Base-by-base conservation (phyloP, 2,888 invertebrate genomes). In the Habroteleia sp. region DNA sequence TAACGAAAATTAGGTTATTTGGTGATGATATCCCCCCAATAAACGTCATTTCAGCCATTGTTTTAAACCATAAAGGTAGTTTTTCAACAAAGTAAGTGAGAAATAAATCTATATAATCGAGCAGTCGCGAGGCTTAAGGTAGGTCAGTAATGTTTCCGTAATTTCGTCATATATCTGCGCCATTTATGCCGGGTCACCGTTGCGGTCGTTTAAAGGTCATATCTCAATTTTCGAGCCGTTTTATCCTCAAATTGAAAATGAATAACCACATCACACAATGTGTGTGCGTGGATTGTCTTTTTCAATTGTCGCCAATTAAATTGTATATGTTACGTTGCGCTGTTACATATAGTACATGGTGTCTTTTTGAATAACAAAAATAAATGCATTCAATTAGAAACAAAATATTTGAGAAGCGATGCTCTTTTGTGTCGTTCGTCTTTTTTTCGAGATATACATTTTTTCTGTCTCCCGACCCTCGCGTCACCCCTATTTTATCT, bases 1-100 rank as follows among this genome's bases (percentile, higher is more conserved):
- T 69, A 69, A 52, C 8, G 4, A 60, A 69, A 69, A 69, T 69
- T 60, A 42, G 60, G 69, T 60, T 52, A 69, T 48, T 46, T 62
- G 37, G 14, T 23, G 39, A 10, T 35, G 5, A 37, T 52, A 23
- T 52, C 8, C 6, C 5, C 8, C 8, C 14, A 23, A 0, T 25
- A 14, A 23, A 58, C 17, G 17, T 29, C 6, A 42, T 20, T 44
- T 3, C 8, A 2, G 29, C 27, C 50, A 31, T 35, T 35, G 52
- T 46, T 41, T 29, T 16, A 5, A 35, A 11, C 10, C 35, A 25
- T 4, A 3, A 39, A 8, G 48, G 6, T 6, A 8, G 1, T 41
- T 60, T 56, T 41, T 69, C 1, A 23, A 7, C n/a, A 23, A 48
- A 60, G 33, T 48, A 60, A 56, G 52, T 35, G 41, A 16, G n/a